phyloP scores from a whole-genome alignment of 2,113 vertebrate genomes.

The Labrus mixtus region DNA sequence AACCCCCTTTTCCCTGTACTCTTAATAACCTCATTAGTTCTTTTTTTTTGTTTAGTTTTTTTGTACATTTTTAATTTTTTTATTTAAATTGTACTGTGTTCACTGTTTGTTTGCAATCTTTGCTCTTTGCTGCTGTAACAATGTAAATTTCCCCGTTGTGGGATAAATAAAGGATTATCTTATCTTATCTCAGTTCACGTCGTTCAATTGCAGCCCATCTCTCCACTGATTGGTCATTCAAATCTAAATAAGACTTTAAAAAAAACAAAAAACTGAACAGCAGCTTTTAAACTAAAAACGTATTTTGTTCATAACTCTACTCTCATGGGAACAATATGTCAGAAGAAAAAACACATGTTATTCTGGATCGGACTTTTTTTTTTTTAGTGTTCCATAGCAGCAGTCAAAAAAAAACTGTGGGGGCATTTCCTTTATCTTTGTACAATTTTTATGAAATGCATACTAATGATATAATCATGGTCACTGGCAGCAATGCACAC shows the following conservation, averaged over 20 bases:
- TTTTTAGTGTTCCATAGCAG: slow-evolving; percentile 55
- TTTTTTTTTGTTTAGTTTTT: too few species aligned
- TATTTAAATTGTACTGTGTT: too few species aligned
- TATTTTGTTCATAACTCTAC: slow-evolving; percentile 14
- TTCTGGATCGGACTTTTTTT: slow-evolving; percentile 21
- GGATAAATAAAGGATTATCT: too few species aligned
- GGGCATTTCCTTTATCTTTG: slow-evolving; percentile 64
- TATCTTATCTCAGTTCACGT: too few species aligned
- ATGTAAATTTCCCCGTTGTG: too few species aligned
- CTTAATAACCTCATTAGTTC: not conserved
- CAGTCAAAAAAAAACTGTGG: slow-evolving; percentile 64
- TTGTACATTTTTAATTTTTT: too few species aligned
- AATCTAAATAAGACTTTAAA: slow-evolving; percentile 4
- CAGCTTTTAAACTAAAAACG: slow-evolving; percentile 20
- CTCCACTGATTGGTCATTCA: slow-evolving; percentile 26
- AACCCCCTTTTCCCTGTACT: not conserved
- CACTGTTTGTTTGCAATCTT: too few species aligned
- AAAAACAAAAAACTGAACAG: slow-evolving; percentile 25
- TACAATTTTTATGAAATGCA: slow-evolving; percentile 79
- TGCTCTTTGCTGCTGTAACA: too few species aligned
- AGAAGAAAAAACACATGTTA: slow-evolving; percentile 19
- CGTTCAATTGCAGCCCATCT: slow-evolving; percentile 58
- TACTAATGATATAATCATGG: slow-evolving; percentile 72
- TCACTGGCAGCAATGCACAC: slow-evolving; percentile 73
- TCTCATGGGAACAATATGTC: not conserved